Evolutionary conservation across 92 coral and sea anemone species (phyloP), one percentile per base, ranked within the genome.

Genomic region (Zoanthus solanderi): DNA sequence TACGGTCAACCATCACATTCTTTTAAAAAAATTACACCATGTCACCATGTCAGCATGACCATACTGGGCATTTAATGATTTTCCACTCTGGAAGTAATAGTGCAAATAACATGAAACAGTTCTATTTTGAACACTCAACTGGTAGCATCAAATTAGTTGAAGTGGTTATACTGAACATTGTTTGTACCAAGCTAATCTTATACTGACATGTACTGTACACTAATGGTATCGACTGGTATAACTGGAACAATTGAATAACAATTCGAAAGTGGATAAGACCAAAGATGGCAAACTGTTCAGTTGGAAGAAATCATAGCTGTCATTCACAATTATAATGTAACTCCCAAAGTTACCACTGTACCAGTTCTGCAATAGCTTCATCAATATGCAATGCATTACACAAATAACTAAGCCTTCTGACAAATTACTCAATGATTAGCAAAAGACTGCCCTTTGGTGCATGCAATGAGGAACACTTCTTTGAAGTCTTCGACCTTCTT

Each of bases 391-490:
- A 45, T 75, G 79, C 63, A 75, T 75, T 75, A 47, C 34, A 23
- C 32, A 68, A 68, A 12, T 75, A 75, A 75, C 61, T 75, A 48
- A 75, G 61, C 79, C 63, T 75, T 75, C 79, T 75, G 79, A 75
- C 79, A 47, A 75, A 75, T 48, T 72, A 75, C 61, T 75, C 58
- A 23, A 75, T 47, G 61, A 48, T 46, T 75, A 75, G 79, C 79
- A 46, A 75, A 75, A 75, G 42, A 75, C 61, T 75, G 79, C 23
- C 58, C 57, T 75, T 75, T 75, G 79, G 79, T 75, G 79, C 46
- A 75, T 75, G 79, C 79, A 75, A 75, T 75, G 53, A 75, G 79
- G 79, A 75, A 75, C 79, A 75, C 63, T 75, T 75, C 79, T 76
- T 76, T 76, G 80, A 76, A 76, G 80, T 76, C 65, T 65, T 87